Base-by-base conservation (phyloP, 2,113 vertebrate genomes). In the Phaethornis superciliosus region DNA sequence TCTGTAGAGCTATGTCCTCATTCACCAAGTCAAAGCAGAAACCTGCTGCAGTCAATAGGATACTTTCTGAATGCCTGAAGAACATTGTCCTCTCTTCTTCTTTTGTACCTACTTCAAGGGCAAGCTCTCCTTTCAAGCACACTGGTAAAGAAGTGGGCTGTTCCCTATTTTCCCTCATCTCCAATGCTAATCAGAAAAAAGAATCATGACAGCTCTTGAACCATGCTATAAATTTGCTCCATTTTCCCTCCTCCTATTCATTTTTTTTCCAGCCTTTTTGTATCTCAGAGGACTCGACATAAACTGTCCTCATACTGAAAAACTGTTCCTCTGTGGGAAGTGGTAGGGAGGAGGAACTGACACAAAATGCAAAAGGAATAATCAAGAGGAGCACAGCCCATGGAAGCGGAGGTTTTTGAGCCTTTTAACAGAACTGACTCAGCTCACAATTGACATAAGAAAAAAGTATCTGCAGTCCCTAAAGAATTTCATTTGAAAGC, bases 401-500 rank as follows among this genome's bases (percentile, higher is more conserved):
- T 12, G 26, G 59, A 82, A 83, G 33, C 47, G 85, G 70, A 56
- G 58, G 71, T n/a, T 63, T 70, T 59, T 0, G 0, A 90, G 56
- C 12, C 71, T 37, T 70, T 88, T 56, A 62, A 47, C 64, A 74
- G 80, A 77, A 90, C 72, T 70, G 88, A 81, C 68, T 94, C 90
- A 69, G 76, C 87, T 83, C 52, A 22, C 68, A 93, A 37, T 37
- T 37, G 87, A 67, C 85, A 28, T 15, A 58, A 68, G 37, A 70
- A 85, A 77, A 91, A 51, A 63, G 7, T 49, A 60, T 87, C 87
- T 89, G 81, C 74, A 88, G 88, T 84, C 93, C 85, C 88, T 51
- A 17, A 63, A 81, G 90, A 56, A 83, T 83, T 91, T 56, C 49
- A 75, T 83, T 71, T 52, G 44, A 94, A 95, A 95, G 81, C 81